Conservation (phyloP, 2,113 vertebrate species). For the Carlito syrichta region DNA sequence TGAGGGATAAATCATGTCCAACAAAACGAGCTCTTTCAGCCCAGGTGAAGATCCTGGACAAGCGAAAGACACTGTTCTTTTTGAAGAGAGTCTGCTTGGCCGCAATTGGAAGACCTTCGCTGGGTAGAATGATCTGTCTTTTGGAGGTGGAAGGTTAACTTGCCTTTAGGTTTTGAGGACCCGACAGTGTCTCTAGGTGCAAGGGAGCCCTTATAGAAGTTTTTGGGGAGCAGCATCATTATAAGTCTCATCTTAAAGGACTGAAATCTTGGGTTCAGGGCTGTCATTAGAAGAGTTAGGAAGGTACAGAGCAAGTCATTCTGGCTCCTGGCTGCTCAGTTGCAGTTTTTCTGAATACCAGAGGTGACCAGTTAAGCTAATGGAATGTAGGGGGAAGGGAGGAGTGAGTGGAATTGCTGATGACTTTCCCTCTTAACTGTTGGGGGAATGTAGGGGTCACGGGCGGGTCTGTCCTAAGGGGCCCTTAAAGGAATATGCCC, state of each 20-base stretch:
- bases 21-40: conserved; percentile 47
- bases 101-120: neutral
- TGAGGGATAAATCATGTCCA: conserved; percentile 65
- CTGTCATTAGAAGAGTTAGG: neutral
- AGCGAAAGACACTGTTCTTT: conserved; percentile 53
- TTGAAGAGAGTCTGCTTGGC: conserved; percentile 12
- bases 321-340: neutral
- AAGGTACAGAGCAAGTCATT: neutral
- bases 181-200: neutral
- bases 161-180: neutral
- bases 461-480: neutral
- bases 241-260: neutral
- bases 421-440: neutral
- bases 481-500: neutral
- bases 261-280: neutral
- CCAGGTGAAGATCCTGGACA: conserved; percentile 58
- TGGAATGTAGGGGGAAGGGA: neutral
- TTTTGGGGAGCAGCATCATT: neutral
- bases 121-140: neutral
- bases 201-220: neutral
- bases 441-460: neutral
- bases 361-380: neutral
- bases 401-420: neutral
- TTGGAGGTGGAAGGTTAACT: neutral
- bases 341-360: neutral